These are phyloP conservation scores for Epizoanthus scotinus DNA, from an alignment of 92 coral and sea anemone genomes.

Conservation along the genomic window DNA sequence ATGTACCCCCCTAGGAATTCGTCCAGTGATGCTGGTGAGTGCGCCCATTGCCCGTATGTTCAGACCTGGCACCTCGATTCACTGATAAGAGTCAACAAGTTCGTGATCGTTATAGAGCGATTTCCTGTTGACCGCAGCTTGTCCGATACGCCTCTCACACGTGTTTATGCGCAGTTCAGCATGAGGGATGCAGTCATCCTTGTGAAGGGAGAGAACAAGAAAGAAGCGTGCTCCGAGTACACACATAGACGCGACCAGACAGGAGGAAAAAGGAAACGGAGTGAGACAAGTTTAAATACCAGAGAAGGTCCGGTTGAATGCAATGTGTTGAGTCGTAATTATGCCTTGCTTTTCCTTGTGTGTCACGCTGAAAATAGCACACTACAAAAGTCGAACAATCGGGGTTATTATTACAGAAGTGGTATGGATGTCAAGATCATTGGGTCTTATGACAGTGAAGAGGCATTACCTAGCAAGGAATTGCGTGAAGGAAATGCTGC, in stretches of 20 bases:
- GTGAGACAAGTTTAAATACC: background rate
- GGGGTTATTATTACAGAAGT: slow-evolving; percentile 5
- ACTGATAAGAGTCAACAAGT: slow-evolving; percentile 57
- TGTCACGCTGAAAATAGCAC: slow-evolving; percentile 15
- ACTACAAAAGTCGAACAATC: slow-evolving; percentile 24
- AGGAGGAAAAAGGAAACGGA: background rate
- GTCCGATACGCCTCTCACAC: slow-evolving; percentile 9
- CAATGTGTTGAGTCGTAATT: background rate
- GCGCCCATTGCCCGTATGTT: slow-evolving; percentile 37
- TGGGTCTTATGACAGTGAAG: background rate
- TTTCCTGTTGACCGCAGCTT: slow-evolving; percentile 37
- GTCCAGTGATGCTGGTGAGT: background rate
- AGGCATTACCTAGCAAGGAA: background rate
- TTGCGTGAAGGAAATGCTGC: background rate
- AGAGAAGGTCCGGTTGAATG: background rate
- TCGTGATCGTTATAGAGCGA: slow-evolving; percentile 62
- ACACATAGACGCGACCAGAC: background rate
- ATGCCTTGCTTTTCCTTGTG: slow-evolving; percentile 6
- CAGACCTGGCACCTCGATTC: slow-evolving; percentile 61
- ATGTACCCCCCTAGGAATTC: background rate
- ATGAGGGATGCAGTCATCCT: slow-evolving; percentile 43
- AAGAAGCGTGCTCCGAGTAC: background rate
- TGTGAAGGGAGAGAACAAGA: slow-evolving; percentile 1
- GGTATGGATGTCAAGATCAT: slow-evolving; percentile 14
- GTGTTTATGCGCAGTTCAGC: slow-evolving; percentile 59